These are phyloP conservation scores for Rhinopomastus cyanomelas DNA, from an alignment of 2,113 vertebrate genomes.

Conservation along the genomic window DNA sequence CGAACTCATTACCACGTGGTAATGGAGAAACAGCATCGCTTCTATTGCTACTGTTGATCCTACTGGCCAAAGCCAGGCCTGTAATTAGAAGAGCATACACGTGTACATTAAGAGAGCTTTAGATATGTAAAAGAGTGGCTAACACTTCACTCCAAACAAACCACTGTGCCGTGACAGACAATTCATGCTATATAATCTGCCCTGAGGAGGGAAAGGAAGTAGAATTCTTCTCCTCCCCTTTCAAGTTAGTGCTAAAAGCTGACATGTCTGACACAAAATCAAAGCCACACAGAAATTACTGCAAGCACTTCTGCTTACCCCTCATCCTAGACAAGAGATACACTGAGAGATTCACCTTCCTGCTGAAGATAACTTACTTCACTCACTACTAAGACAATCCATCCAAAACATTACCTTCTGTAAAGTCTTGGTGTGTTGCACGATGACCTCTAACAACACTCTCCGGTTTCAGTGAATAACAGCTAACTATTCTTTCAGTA, in stretches of 20 bases:
- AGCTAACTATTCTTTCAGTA: not conserved
- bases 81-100: conserved; percentile 1
- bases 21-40: not conserved
- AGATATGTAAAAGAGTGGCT: conserved; percentile 57
- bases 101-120: conserved; percentile 8
- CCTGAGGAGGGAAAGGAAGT: not conserved
- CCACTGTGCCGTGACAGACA: not conserved
- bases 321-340: not conserved
- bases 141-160: conserved; percentile 8
- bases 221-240: not conserved
- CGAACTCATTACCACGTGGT: not conserved
- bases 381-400: not conserved
- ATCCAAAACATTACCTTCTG: fast-evolving
- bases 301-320: not conserved
- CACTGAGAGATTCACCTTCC: not conserved
- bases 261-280: not conserved
- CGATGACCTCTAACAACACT: not conserved
- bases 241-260: not conserved
- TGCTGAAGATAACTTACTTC: not conserved
- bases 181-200: not conserved
- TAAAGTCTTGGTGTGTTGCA: fast-evolving
- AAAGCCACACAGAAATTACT: not conserved
- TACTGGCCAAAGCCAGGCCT: not conserved
- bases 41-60: not conserved
- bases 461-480: not conserved